Base-by-base conservation (phyloP, 2,113 vertebrate species). In the Cyprinus carpio region DNA sequence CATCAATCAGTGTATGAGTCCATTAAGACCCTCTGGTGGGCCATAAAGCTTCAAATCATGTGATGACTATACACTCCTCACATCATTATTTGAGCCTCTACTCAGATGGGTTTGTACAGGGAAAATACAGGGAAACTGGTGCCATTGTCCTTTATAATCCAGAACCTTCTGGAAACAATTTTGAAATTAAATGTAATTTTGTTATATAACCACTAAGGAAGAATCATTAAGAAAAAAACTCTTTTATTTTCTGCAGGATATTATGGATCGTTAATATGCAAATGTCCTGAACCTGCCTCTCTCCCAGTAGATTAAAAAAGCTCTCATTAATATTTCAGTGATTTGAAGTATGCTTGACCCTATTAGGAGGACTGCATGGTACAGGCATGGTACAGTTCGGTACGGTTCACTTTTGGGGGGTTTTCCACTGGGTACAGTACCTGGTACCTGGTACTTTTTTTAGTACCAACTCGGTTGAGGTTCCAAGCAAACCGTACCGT, bases 251-350 rank as follows among this genome's bases (percentile, higher is more conserved):
- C 20, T 25, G 49, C 51, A 75, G 27, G 23, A 76, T 56, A 71
- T 29, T 31, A 69, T 83, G 46, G 29, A 37, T 77, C 31, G 43
- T 87, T 87, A 87, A 75, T 56, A 86, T 85, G 75, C 46, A 88
- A 91, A 90, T 91, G 81, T 81, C 74, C 62, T 79, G 75, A 75
- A 83, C 84, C 37, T 83, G 79, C 86, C 75, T 86, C 78, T 83
- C 9, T 27, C 62, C 56, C n/a, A 43, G 13, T 49, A 87, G 89
- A 90, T 93, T 87, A 90, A 82, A 58, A 75, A 88, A 83, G 69
- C 81, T 75, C 85, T 83, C n/a, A 69, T 79, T 87, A 81, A 84
- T 69, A 86, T 85, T 81, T 85, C 71, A 72, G 69, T 40, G 51
- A 81, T 58, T 72, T 82, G 62, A 90, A 85, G 83, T 84, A 80